These are phyloP conservation scores for Pantherophis alleghaniensis DNA, from an alignment of 2,797 vertebrate species.

Conservation along the genomic window DNA sequence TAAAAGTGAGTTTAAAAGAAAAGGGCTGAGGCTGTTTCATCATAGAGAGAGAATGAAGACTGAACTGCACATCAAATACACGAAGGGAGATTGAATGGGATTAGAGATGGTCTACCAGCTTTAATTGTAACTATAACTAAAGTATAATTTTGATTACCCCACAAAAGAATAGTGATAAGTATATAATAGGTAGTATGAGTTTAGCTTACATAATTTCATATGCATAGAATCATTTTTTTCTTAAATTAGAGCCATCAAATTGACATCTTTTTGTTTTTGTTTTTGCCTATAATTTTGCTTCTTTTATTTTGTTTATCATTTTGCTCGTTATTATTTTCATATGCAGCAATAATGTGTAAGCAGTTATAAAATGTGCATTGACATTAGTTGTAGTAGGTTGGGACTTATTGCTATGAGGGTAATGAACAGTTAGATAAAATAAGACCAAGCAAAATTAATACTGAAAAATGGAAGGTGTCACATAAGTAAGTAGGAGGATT, in stretches of 20 bases:
- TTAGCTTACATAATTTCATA: not conserved
- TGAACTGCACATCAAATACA: not conserved
- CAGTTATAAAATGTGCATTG: not conserved
- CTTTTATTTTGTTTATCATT: not conserved
- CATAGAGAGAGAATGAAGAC: not conserved
- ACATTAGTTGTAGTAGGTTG: not conserved
- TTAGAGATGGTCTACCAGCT: not conserved
- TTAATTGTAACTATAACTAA: not conserved
- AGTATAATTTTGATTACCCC: not conserved
- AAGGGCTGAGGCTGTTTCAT: not conserved
- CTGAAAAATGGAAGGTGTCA: not conserved
- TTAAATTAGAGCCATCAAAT: not conserved
- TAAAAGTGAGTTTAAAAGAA: not conserved
- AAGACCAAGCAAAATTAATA: not conserved
- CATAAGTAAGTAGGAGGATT: not conserved
- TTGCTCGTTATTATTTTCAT: not conserved
- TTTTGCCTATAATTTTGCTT: not conserved
- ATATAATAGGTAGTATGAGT: not conserved
- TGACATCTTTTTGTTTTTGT: not conserved
- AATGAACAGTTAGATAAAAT: not conserved
- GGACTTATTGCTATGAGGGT: not conserved
- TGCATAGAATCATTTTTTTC: not conserved
- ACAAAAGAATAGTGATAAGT: not conserved
- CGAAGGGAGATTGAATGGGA: not conserved
- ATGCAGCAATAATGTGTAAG: not conserved